Conservation (phyloP, 2,113 vertebrate species). For the Promerops cafer region DNA sequence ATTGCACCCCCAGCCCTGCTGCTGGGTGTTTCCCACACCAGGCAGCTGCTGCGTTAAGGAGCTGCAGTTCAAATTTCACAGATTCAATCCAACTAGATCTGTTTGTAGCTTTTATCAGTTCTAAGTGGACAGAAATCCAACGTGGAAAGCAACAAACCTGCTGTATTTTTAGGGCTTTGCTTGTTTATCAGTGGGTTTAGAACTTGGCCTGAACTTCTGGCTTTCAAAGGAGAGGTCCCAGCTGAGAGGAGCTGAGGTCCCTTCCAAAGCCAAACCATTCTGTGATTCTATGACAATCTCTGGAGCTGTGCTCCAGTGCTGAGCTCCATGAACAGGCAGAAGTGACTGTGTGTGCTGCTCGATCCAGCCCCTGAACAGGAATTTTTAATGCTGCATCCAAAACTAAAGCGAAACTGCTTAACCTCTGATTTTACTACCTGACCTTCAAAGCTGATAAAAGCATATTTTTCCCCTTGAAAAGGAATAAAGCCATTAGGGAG, state of each 20-base stretch:
- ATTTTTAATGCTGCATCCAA: background rate
- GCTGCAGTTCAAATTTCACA: background rate
- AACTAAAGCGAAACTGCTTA: conserved; percentile 26
- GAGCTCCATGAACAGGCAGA: background rate
- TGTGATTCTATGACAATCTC: background rate
- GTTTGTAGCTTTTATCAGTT: background rate
- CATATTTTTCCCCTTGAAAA: conserved; percentile 2
- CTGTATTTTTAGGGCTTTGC: background rate
- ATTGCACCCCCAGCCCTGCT: accelerated
- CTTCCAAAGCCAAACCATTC: background rate
- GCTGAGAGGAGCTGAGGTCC: background rate
- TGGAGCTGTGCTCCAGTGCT: background rate
- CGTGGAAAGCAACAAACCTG: background rate
- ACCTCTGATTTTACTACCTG: conserved; percentile 5
- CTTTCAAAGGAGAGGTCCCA: background rate
- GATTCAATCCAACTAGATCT: background rate
- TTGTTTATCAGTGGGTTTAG: background rate
- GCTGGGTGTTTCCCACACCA: background rate
- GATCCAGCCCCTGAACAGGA: background rate
- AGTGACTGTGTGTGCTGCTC: background rate
- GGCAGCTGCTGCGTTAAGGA: too few relatives aligned
- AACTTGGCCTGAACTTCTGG: background rate
- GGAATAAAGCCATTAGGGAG: background rate
- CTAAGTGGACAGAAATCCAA: background rate
- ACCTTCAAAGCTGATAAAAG: conserved; percentile 44